Evolutionary conservation across 2,888 invertebrate genomes (phyloP), one percentile per base, ranked within the genome.

Genomic region (Spodoptera picta): DNA sequence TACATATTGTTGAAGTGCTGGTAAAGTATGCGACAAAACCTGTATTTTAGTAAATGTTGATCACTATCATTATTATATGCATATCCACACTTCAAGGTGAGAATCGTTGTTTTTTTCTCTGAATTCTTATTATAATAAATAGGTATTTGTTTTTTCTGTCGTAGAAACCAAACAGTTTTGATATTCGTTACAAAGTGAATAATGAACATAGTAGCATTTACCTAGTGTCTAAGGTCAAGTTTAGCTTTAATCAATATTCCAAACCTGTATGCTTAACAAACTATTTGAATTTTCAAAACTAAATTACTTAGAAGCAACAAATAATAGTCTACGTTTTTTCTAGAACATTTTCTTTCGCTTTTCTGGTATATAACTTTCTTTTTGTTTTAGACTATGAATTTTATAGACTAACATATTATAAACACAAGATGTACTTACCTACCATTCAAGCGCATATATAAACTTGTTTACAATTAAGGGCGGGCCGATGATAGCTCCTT

Each of bases 41-140:
- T 46, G 75, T 74, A 54, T 50, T 47, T 7, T 27, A 61, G 49
- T 41, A 57, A 69, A 69, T 69, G 51, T 69, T 69, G 47, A 48
- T 60, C 44, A 51, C 44, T 68, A 58, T 71, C 44, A 51, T 44
- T 68, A 58, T 71, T 9, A 67, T 73, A 68, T 60, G 69, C 46
- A 60, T 68, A 60, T 55, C 46, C 31, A 56, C 41, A 52, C 31
- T 69, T 61, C 69, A 70, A 70, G 69, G 69, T 74, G 41, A 73
- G 31, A 60, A 52, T 45, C 19, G 43, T 9, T 45, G 11, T 59
- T 68, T 69, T 69, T 69, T 56, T 44, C 23, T 44, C n/a, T 48
- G n/a, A 9, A 43, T 36, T 36, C 36, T 36, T 50, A 47, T 50
- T 14, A 7, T 44, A 27, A 46, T 46, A 41, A 62, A 47, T 27